Conservation (phyloP, 2,888 invertebrate species). For the Rhorus exstirpatorius region DNA sequence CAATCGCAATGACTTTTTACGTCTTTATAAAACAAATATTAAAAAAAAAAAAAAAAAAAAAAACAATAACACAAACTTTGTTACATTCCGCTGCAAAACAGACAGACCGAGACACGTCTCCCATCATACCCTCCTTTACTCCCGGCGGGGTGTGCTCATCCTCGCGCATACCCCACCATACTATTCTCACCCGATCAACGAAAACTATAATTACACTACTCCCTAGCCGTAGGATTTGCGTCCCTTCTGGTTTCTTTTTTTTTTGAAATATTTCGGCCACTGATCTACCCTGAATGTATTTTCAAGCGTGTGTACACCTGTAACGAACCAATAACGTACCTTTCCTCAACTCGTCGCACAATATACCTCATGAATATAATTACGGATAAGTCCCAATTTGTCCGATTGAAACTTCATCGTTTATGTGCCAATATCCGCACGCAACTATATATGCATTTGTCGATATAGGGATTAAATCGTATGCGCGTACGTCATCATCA, state of each 20-base stretch:
- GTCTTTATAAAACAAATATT: slow-evolving; percentile 48
- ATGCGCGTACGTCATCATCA: slow-evolving; percentile 18
- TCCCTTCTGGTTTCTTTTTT: no score
- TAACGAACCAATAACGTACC: not conserved
- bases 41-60: slow-evolving; percentile 13
- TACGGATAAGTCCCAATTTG: slow-evolving; percentile 21
- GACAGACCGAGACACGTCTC: not conserved
- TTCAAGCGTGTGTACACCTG: no score
- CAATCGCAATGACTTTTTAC: slow-evolving; percentile 68
- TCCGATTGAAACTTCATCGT: not conserved
- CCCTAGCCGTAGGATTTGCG: no score
- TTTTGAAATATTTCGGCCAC: no score
- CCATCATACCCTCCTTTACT: no score
- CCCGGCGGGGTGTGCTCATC: no score
- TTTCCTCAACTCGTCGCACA: not conserved
- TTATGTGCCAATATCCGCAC: not conserved
- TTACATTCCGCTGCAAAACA: not conserved
- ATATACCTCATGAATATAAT: not conserved
- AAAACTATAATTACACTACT: not conserved
- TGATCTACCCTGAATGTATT: no score
- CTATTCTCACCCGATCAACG: no score
- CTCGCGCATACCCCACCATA: no score
- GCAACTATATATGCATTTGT: slow-evolving; percentile 7
- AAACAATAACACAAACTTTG: no score
- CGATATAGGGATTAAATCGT: slow-evolving; percentile 1